These are phyloP conservation scores for Rissa tridactyla DNA, from an alignment of 2,113 vertebrate species.

Conservation along the genomic window DNA sequence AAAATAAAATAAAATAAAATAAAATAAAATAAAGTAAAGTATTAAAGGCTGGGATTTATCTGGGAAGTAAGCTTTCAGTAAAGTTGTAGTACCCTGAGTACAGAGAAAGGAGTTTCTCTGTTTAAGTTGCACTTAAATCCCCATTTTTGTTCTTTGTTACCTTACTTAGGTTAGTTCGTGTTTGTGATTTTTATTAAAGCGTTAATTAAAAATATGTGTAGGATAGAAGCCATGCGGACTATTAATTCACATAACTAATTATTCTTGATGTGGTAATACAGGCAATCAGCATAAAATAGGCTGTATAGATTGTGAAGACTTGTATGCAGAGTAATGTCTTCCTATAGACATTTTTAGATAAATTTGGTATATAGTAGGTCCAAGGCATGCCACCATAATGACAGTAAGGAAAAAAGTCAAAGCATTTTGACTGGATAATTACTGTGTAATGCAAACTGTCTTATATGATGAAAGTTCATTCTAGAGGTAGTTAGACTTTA, in stretches of 20 bases:
- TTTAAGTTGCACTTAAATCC: not conserved
- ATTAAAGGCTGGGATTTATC: not conserved
- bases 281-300: not conserved
- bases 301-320: not conserved
- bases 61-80: not conserved
- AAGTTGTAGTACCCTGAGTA: not conserved
- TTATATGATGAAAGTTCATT: not conserved
- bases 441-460: not conserved
- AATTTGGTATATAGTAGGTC: not conserved
- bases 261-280: not conserved
- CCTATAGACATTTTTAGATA: not conserved
- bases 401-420: not conserved
- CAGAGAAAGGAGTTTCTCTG: not conserved
- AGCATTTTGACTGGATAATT: not conserved
- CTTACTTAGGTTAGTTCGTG: not conserved
- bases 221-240: not conserved
- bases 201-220: not conserved
- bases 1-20: too few relatives aligned
- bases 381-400: not conserved
- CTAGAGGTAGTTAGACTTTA: not conserved
- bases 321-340: not conserved
- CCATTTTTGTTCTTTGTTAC: not conserved
- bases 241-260: not conserved
- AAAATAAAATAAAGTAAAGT: not conserved
- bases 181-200: not conserved